Percentiles rank a stretch among this genome's conserved stretches.
Conservation (phyloP, 2,888 invertebrate species). For the Blera fallax region DNA sequence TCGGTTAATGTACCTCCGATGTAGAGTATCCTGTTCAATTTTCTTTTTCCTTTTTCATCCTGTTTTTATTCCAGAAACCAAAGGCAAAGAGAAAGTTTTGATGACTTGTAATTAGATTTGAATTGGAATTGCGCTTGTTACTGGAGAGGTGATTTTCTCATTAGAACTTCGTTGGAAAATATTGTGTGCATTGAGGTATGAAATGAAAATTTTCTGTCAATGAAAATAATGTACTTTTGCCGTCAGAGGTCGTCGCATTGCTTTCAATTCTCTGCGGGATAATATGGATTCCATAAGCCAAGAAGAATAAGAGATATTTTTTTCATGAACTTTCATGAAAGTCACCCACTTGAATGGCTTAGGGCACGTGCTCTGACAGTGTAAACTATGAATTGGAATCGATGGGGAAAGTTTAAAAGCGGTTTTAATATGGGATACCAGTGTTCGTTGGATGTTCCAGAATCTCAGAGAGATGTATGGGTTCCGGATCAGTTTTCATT, state of each 20-base stretch:
- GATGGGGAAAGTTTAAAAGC: no score
- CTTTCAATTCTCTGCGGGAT: background rate
- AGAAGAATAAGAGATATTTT: no score
- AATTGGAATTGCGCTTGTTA: slow-evolving; percentile 33
- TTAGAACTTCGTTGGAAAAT: background rate
- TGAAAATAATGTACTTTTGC: background rate
- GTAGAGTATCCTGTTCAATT: background rate
- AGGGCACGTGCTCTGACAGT: no score
- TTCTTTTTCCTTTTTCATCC: background rate
- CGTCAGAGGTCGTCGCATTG: background rate
- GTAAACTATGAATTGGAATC: no score
- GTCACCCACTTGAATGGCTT: no score
- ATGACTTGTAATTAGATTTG: slow-evolving; percentile 45
- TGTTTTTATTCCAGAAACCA: background rate
- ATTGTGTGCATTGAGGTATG: slow-evolving; percentile 22
- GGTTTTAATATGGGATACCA: no score
- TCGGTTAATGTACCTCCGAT: background rate
- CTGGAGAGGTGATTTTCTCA: slow-evolving; percentile 14
- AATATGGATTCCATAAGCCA: background rate
- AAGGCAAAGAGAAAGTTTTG: slow-evolving; percentile 48
- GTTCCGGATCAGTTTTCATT: no score
- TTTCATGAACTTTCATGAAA: no score
- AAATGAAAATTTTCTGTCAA: slow-evolving; percentile 38
- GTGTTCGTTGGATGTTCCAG: no score
- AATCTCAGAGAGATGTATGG: no score